Evolutionary conservation across 1,140 invertebrate species (phyloP).

Genomic region (Panonychus citri): DNA sequence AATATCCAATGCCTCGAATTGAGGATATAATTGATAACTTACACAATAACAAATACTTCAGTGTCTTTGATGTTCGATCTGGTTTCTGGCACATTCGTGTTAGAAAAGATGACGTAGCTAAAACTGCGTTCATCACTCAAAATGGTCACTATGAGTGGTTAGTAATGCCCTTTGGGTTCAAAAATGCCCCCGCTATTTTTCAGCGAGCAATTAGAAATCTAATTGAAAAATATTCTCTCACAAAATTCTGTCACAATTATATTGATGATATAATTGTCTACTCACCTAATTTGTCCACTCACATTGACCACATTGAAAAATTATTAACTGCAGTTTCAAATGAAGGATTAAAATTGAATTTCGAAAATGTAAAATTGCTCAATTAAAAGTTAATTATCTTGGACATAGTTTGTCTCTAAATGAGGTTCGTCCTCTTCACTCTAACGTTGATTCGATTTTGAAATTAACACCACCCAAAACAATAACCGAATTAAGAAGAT

Average conservation of each 20-base stretch:
- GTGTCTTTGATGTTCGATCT: constrained; percentile 8
- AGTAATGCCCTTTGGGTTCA: constrained; percentile 24
- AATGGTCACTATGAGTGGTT: constrained; percentile 11
- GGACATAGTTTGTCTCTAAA: constrained; percentile 13
- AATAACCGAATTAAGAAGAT: constrained; percentile 21
- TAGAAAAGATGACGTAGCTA: constrained; percentile 12
- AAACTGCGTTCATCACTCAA: constrained; percentile 8
- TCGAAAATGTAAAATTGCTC: constrained; percentile 8
- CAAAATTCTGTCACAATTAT: constrained; percentile 17
- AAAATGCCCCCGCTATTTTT: no score
- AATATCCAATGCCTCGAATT: neutral
- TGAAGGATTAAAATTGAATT: constrained; percentile 4
- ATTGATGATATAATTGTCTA: constrained; percentile 21
- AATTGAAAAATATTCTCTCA: neutral
- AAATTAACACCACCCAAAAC: constrained; percentile 15
- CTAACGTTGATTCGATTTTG: constrained; percentile 17
- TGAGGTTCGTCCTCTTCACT: constrained; percentile 18
- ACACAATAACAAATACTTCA: constrained; percentile 1
- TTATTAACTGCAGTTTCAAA: constrained; percentile 1
- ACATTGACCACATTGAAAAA: neutral
- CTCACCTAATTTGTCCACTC: constrained; percentile 12
- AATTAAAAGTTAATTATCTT: constrained; percentile 6
- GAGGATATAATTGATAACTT: constrained; percentile 1
- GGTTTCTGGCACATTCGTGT: constrained; percentile 21
- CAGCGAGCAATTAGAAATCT: constrained; percentile 20